These are phyloP conservation scores for Cydia fagiglandana DNA, from an alignment of 1,140 invertebrate genomes.

Conservation along the genomic window DNA sequence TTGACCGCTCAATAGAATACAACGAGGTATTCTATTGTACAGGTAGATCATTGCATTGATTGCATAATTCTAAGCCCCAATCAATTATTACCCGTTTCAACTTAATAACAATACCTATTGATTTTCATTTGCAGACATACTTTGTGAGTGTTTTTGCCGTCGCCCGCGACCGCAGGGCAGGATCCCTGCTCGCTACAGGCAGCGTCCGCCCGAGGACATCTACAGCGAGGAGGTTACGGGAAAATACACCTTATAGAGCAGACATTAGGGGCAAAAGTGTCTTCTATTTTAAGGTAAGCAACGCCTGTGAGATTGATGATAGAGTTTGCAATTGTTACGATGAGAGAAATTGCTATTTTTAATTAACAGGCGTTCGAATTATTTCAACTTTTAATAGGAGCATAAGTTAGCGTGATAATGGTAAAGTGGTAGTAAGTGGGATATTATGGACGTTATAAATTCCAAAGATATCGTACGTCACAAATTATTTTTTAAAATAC, in stretches of 20 bases:
- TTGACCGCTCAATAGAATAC: too few species aligned
- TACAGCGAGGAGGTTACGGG: constrained; percentile 56
- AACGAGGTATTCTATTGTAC: too few species aligned
- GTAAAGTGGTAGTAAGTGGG: too few species aligned
- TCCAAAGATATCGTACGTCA: too few species aligned
- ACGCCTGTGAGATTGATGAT: not conserved
- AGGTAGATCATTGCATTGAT: too few species aligned
- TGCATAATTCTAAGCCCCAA: not conserved
- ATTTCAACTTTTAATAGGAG: too few species aligned
- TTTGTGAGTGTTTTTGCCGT: constrained; percentile 64
- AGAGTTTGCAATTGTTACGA: constrained; percentile 2
- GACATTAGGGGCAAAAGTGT: constrained; percentile 61
- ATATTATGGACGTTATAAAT: too few species aligned
- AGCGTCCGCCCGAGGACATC: constrained; percentile 57
- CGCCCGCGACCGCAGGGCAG: constrained; percentile 54
- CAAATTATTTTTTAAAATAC: too few species aligned
- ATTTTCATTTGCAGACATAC: constrained; percentile 53
- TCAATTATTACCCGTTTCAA: not conserved
- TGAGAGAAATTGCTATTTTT: not conserved
- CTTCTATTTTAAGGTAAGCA: constrained; percentile 65
- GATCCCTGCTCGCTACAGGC: constrained; percentile 58
- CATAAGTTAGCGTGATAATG: too few species aligned
- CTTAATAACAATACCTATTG: not conserved
- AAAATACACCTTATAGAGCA: constrained; percentile 54
- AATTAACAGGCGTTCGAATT: not conserved